These are phyloP conservation scores for Crioceris asparagi DNA, from an alignment of 2,888 invertebrate genomes.

Conservation along the genomic window DNA sequence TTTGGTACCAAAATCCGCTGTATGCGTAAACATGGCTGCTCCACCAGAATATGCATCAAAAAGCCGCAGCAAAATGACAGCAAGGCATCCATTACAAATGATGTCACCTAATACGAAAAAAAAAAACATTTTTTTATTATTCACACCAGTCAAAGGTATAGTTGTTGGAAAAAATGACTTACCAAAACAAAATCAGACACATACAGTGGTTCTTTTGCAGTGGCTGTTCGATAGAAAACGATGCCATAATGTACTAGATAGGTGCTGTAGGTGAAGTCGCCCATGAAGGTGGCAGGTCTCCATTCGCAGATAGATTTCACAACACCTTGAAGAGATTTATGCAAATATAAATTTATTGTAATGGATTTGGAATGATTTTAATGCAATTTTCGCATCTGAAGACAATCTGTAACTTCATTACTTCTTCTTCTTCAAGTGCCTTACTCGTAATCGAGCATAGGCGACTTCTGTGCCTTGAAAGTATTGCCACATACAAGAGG, in stretches of 20 bases:
- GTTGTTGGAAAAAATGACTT: constrained; percentile 13
- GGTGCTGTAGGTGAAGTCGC: constrained; percentile 21
- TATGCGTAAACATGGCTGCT: constrained; percentile 21
- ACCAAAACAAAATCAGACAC: constrained; percentile 24
- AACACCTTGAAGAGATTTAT: no score
- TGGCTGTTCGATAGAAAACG: constrained; percentile 20
- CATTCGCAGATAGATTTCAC: constrained; percentile 18
- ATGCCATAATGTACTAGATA: constrained; percentile 20
- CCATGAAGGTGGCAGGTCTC: constrained; percentile 18
- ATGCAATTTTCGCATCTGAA: no score
- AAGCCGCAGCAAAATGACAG: constrained; percentile 22
- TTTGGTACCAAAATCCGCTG: constrained; percentile 21
- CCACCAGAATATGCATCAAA: constrained; percentile 21
- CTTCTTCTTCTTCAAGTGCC: no score
- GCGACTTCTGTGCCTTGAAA: no score
- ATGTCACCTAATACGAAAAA: constrained; percentile 19
- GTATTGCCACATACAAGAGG: no score
- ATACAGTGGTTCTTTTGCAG: constrained; percentile 15
- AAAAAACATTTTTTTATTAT: neutral
- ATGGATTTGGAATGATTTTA: no score
- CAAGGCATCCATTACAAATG: constrained; percentile 20
- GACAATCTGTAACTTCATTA: no score
- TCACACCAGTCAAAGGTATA: no score
- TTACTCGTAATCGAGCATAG: no score
- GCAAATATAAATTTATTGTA: no score